These are phyloP conservation scores for Lampris megalopsis DNA, from an alignment of 2,113 vertebrate species.

Conservation along the genomic window DNA sequence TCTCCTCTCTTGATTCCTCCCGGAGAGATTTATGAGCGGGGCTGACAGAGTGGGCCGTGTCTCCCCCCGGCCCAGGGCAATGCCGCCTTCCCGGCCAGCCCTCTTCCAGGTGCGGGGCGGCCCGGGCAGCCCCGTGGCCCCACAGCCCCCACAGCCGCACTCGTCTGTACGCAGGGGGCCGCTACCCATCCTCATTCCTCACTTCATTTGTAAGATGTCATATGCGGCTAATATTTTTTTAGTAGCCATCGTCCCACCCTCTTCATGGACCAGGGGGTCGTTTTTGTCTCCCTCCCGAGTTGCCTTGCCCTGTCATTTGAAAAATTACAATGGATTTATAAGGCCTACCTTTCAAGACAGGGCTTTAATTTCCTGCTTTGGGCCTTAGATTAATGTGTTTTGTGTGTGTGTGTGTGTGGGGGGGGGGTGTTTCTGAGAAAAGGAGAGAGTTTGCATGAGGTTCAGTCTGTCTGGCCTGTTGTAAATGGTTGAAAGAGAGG, in stretches of 20 bases:
- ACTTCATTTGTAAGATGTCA: slow-evolving; percentile 79
- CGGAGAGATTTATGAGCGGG: slow-evolving; percentile 74
- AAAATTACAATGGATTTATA: slow-evolving; percentile 31
- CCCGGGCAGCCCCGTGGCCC: slow-evolving; percentile 26
- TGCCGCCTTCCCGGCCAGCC: slow-evolving; percentile 56
- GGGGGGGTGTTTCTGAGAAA: not conserved
- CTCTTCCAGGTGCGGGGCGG: slow-evolving; percentile 80
- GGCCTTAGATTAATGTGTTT: slow-evolving; percentile 9
- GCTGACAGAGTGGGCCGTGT: slow-evolving; percentile 70
- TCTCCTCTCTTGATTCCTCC: slow-evolving; percentile 51
- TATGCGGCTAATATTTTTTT: slow-evolving; percentile 68
- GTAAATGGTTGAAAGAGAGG: slow-evolving; percentile 21
- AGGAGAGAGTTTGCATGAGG: slow-evolving; percentile 4
- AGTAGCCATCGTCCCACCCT: slow-evolving; percentile 45
- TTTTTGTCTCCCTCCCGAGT: slow-evolving; percentile 31
- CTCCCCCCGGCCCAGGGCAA: slow-evolving; percentile 64
- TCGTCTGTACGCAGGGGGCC: slow-evolving; percentile 43
- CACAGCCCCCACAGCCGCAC: slow-evolving; percentile 44
- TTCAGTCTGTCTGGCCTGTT: slow-evolving; percentile 10
- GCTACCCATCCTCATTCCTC: slow-evolving; percentile 53
- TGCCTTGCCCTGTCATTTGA: slow-evolving; percentile 42
- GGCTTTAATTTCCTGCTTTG: slow-evolving; percentile 29
- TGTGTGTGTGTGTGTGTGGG: slow-evolving; percentile 11
- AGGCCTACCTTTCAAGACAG: slow-evolving; percentile 12
- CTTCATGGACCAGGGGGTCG: slow-evolving; percentile 37